Evolutionary conservation across 1,140 invertebrate species (phyloP).

Genomic region (Hyphantria cunea): DNA sequence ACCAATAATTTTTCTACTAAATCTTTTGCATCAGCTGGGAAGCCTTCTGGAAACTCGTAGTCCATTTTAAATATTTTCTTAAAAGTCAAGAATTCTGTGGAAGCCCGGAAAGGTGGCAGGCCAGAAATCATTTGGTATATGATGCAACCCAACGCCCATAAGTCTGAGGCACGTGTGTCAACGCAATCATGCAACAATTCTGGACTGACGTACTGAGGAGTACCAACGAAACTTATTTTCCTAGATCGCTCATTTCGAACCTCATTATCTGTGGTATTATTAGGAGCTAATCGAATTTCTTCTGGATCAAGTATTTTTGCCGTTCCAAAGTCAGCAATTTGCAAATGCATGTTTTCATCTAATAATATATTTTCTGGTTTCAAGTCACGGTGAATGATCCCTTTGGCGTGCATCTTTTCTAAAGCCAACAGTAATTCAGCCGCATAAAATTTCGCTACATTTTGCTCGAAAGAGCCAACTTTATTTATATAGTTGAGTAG

Average conservation of each 20-base stretch:
- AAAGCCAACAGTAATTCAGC: slow-evolving; percentile 96
- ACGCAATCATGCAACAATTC: slow-evolving; percentile 94
- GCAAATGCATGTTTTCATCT: slow-evolving; percentile 97
- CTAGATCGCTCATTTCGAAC: slow-evolving; percentile 76
- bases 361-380: slow-evolving; percentile 95
- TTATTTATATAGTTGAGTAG: slow-evolving; percentile 95
- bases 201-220: slow-evolving; percentile 99
- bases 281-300: slow-evolving; percentile 48
- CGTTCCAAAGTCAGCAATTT: slow-evolving; percentile 98
- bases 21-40: slow-evolving; percentile 91
- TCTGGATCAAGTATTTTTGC: slow-evolving; percentile 90
- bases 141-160: slow-evolving; percentile 99
- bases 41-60: slow-evolving; percentile 96
- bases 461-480: slow-evolving; percentile 94
- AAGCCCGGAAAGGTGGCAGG: slow-evolving; percentile 94
- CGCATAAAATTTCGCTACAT: slow-evolving; percentile 95
- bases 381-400: slow-evolving; percentile 96
- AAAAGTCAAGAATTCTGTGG: slow-evolving; percentile 98
- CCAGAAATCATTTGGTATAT: slow-evolving; percentile 98
- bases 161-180: slow-evolving; percentile 91
- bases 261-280: slow-evolving; percentile 52
- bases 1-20: slow-evolving; percentile 94
- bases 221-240: slow-evolving; percentile 97
- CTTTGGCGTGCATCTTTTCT: slow-evolving; percentile 94
- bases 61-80: slow-evolving; percentile 96